phyloP scores from a whole-genome alignment of 2,797 vertebrate species.

The Leucoraja ocellata region DNA sequence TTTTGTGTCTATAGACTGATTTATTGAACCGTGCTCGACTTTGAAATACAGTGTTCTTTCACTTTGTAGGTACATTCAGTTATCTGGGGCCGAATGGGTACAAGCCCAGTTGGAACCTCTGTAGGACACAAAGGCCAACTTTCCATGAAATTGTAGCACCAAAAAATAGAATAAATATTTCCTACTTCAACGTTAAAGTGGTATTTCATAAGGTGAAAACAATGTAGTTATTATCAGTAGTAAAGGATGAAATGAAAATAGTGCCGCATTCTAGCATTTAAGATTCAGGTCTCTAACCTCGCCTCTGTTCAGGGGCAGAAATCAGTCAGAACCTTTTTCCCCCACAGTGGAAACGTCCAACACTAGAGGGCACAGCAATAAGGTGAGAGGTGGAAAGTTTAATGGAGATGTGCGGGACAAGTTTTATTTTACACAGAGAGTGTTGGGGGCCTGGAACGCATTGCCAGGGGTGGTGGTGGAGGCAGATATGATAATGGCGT shows the following conservation, averaged over 20 bases:
- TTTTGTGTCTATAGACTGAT: neutral
- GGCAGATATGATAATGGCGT: no score
- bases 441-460: no score
- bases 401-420: no score
- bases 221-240: neutral
- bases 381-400: no score
- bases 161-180: neutral
- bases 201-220: neutral
- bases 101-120: neutral
- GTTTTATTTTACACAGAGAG: no score
- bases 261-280: neutral
- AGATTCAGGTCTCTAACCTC: neutral
- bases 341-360: no score
- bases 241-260: neutral
- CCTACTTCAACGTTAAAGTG: neutral
- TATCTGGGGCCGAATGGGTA: neutral
- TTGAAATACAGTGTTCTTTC: neutral
- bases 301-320: neutral
- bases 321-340: neutral
- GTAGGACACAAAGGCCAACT: neutral
- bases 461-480: no score
- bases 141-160: neutral
- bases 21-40: neutral
- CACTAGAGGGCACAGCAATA: no score
- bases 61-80: neutral